Evolutionary conservation across 2,113 vertebrate genomes (phyloP).

Genomic region (Cyprinus carpio): DNA sequence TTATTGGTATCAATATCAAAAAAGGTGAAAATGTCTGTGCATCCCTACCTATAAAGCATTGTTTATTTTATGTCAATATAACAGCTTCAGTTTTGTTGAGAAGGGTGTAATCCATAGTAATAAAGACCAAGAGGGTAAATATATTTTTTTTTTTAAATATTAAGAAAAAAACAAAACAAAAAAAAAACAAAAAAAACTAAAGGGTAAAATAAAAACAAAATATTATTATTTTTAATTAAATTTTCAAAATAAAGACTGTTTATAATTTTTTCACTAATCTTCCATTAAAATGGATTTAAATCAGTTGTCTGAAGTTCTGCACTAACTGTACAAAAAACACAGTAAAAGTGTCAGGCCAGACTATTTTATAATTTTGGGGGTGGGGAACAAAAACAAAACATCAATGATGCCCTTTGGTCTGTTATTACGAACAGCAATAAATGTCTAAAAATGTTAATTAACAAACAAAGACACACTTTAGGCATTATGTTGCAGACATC

Average conservation of each 20-base stretch:
- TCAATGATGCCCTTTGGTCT: conserved; percentile 70
- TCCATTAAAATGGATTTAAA: not conserved
- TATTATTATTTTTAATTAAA: too few relatives aligned
- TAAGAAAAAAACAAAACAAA: not conserved
- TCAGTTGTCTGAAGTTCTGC: not conserved
- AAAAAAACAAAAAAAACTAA: not conserved
- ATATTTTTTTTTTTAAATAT: not conserved
- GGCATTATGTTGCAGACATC: conserved; percentile 22
- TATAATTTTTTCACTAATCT: not conserved
- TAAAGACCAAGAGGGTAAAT: conserved; percentile 77
- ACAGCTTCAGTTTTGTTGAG: conserved; percentile 41
- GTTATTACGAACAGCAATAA: conserved; percentile 75
- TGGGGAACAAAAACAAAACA: not conserved
- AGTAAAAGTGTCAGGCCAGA: not conserved
- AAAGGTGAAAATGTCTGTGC: not conserved
- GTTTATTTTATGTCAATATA: not conserved
- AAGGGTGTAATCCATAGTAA: conserved; percentile 84
- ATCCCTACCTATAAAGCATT: not conserved
- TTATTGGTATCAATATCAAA: not conserved
- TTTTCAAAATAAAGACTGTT: not conserved
- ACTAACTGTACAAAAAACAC: not conserved
- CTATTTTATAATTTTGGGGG: not conserved
- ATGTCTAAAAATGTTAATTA: conserved; percentile 67
- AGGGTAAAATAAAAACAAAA: not conserved
- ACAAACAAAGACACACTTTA: conserved; percentile 50